These are phyloP conservation scores for Chelon auratus DNA, from an alignment of 2,797 vertebrate species.

Conservation along the genomic window DNA sequence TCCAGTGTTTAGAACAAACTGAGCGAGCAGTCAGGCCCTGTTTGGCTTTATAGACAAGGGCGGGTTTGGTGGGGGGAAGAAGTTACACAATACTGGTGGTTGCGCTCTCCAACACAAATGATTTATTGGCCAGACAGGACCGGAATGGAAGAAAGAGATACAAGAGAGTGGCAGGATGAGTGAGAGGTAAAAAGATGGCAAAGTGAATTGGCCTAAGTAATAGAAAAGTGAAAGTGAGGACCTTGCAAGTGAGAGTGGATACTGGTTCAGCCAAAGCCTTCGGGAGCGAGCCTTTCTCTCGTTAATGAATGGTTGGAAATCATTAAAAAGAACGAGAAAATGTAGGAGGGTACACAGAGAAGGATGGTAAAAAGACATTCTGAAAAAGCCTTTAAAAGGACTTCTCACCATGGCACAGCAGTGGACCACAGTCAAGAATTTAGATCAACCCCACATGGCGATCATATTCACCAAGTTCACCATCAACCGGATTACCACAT, in stretches of 20 bases:
- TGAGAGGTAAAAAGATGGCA: slow-evolving; percentile 58
- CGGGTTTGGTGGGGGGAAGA: slow-evolving; percentile 43
- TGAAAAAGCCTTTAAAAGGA: slow-evolving; percentile 35
- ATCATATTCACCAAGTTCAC: slow-evolving; percentile 27
- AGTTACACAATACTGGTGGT: slow-evolving; percentile 74
- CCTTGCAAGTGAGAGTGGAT: slow-evolving; percentile 57
- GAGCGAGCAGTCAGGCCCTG: slow-evolving; percentile 67
- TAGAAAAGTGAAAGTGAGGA: slow-evolving; percentile 64
- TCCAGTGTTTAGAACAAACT: slow-evolving; percentile 74
- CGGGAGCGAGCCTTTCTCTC: slow-evolving; percentile 63
- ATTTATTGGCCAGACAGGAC: slow-evolving; percentile 76
- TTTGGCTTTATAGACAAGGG: slow-evolving; percentile 74
- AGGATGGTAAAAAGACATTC: slow-evolving; percentile 44
- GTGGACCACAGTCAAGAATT: slow-evolving; percentile 36
- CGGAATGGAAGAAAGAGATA: slow-evolving; percentile 69
- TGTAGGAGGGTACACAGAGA: slow-evolving; percentile 47
- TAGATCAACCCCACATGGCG: slow-evolving; percentile 22
- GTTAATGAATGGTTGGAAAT: slow-evolving; percentile 75
- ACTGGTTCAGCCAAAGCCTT: slow-evolving; percentile 64
- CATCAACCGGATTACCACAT: slow-evolving; percentile 15
- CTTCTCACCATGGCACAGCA: slow-evolving; percentile 36
- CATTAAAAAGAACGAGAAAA: slow-evolving; percentile 68
- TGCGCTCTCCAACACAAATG: slow-evolving; percentile 66
- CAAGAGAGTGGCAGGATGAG: slow-evolving; percentile 56
- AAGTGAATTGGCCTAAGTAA: slow-evolving; percentile 61